Evolutionary conservation across 2,113 vertebrate genomes (phyloP).

Genomic region (Ammospiza nelsoni): DNA sequence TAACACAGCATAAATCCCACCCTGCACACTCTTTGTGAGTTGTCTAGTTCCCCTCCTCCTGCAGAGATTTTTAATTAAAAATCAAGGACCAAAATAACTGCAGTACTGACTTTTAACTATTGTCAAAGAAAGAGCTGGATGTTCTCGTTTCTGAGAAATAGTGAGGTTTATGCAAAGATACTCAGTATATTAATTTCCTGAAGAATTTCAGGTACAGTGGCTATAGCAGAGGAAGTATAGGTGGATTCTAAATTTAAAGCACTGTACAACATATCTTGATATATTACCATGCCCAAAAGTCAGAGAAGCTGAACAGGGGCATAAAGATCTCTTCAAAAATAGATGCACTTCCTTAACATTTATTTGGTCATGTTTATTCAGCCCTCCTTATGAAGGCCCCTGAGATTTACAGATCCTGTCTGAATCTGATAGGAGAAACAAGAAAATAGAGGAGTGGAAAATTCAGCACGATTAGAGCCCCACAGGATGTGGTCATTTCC

Average conservation of each 20-base stretch:
- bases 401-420: background rate
- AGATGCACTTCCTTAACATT: background rate
- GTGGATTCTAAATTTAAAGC: slow-evolving; percentile 33
- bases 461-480: background rate
- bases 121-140: background rate
- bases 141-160: background rate
- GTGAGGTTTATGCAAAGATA: background rate
- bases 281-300: background rate
- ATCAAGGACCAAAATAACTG: slow-evolving; percentile 6
- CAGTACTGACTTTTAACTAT: background rate
- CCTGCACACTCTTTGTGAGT: background rate
- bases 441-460: background rate
- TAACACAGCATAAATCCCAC: slow-evolving; percentile 17
- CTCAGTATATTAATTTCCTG: background rate
- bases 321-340: slow-evolving; percentile 26
- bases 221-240: background rate
- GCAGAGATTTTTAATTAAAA: slow-evolving; percentile 64
- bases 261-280: background rate
- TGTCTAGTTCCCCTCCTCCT: slow-evolving; percentile 27
- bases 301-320: background rate
- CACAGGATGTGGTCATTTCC: background rate
- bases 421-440: background rate
- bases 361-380: slow-evolving; percentile 19
- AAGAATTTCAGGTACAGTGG: background rate
- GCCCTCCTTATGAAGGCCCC: background rate